A percentile compares a stretch with the other conserved stretches of the same genome.
Evolutionary conservation across 2,797 vertebrate species (phyloP).

Genomic region (Pseudomugil tenellus): DNA sequence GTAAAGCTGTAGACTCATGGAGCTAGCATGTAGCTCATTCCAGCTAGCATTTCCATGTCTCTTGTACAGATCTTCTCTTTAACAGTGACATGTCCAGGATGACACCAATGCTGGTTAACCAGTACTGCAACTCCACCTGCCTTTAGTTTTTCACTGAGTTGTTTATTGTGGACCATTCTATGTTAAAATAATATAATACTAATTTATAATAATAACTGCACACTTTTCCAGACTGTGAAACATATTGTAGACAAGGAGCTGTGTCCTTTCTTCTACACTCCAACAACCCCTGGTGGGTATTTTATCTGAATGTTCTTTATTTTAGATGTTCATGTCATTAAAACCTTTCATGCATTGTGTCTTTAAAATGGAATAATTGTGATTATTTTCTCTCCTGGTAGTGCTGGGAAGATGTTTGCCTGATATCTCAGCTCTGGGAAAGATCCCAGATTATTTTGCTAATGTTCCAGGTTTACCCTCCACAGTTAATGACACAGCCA

Average conservation of each 20-base stretch:
- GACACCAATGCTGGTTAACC: too few species aligned
- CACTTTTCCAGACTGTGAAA: conserved; percentile 62
- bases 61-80: too few species aligned
- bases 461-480: conserved; percentile 35
- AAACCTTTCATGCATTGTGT: background rate
- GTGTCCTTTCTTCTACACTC: conserved; percentile 83
- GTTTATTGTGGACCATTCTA: too few species aligned
- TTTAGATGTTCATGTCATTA: background rate
- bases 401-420: conserved; percentile 86
- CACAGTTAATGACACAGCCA: conserved; percentile 55
- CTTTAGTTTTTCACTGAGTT: too few species aligned
- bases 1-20: too few species aligned
- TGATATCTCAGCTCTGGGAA: conserved; percentile 34
- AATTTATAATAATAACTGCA: background rate
- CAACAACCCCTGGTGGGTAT: conserved; percentile 80
- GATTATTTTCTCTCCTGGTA: conserved; percentile 43
- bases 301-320: background rate
- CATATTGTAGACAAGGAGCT: conserved; percentile 77
- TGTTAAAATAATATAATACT: too few species aligned
- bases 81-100: too few species aligned
- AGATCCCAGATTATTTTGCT: conserved; percentile 42
- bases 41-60: too few species aligned
- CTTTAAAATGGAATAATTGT: background rate
- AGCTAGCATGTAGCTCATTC: too few species aligned
- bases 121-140: too few species aligned